Base-by-base conservation (phyloP, 2,888 invertebrate genomes). In the Strigamia transsilvanica region DNA sequence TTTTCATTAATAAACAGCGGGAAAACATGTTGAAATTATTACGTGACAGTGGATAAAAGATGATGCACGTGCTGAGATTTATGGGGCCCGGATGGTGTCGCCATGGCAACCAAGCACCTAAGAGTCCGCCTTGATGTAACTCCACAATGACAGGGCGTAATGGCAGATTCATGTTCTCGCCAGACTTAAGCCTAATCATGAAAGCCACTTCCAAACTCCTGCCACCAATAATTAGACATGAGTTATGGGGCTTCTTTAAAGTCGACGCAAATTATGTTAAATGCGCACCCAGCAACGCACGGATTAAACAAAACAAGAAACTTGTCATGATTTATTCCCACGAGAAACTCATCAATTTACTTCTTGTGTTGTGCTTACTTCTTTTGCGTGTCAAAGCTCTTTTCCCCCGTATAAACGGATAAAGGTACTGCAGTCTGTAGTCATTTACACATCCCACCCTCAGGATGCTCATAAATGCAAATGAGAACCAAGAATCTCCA, bases 161-260 rank as follows among this genome's bases (percentile, higher is more conserved):
- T 73, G 73, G 73, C 73, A 73, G 73, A 73, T 73, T 73, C 73
- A 73, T 73, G 73, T 73, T 73, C 73, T 73, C 73, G 73, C 73
- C 73, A 73, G 73, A 73, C 73, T 73, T 73, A 73, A 73, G 73
- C 73, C 73, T 73, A 73, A 73, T 73, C 73, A 73, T 73, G 73
- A 73, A 73, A 23, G 73, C 73, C 73, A 73, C 73, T 73, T 73
- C 27, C 73, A 73, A 73, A 73, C 73, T 73, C 73, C 73, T 73
- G 73, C 73, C 73, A 73, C 73, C 73, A 73, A 73, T 73, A 73
- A 73, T 73, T 73, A 73, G 73, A 73, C 73, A 73, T 73, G 73
- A 73, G 73, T 73, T 73, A 73, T 73, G 73, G 32, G 73, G 73
- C 73, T 12, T 32, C 61, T 32, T 73, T 73, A 73, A 73, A 32